Percentiles rank a stretch among this genome's conserved stretches.
These are phyloP conservation scores for Ditula angustiorana DNA, from an alignment of 2,888 invertebrate genomes.

Conservation along the genomic window DNA sequence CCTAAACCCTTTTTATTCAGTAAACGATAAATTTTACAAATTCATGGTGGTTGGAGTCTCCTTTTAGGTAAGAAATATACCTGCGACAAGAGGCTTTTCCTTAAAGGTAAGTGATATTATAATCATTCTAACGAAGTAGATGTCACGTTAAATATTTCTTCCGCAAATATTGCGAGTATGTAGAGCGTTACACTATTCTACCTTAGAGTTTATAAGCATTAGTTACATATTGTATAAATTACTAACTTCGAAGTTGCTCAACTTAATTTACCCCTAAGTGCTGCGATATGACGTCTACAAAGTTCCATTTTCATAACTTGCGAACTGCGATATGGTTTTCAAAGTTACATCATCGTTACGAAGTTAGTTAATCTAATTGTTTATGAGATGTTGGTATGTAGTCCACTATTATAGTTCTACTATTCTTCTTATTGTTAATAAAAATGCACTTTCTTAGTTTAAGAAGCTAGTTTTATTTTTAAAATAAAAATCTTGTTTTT, in stretches of 20 bases:
- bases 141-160: no score
- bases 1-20: no score
- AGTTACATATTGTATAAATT: neutral
- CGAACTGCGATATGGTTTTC: conserved; percentile 1
- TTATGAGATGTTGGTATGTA: neutral
- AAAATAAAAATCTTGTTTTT: no score
- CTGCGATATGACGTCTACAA: conserved; percentile 5
- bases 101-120: no score
- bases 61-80: no score
- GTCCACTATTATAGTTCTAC: neutral
- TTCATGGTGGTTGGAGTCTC: no score
- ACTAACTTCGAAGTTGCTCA: neutral
- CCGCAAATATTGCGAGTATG: no score
- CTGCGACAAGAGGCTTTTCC: no score
- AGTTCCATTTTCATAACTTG: conserved; percentile 17
- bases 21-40: no score
- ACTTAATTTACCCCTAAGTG: conserved; percentile 10
- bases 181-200: neutral
- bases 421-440: neutral
- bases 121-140: no score
- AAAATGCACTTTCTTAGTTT: neutral
- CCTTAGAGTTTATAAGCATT: neutral
- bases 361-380: conserved; percentile 1
- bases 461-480: no score
- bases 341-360: neutral